phyloP scores from a whole-genome alignment of 1,140 invertebrate genomes.

The Sarcophaga bullata region DNA sequence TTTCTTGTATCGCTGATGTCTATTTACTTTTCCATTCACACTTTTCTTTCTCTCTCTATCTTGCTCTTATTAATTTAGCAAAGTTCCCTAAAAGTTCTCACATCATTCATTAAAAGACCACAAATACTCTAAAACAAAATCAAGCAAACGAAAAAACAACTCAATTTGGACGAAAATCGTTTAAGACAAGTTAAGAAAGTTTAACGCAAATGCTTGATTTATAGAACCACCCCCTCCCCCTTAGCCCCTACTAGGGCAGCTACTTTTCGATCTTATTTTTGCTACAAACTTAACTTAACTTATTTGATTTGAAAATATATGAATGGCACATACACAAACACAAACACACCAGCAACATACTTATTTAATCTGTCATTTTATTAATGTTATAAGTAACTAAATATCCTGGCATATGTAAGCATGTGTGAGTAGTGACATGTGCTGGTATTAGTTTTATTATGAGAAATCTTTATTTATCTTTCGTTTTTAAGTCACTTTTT shows the following conservation, averaged over 20 bases:
- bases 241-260: too few species aligned
- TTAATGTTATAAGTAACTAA: background rate
- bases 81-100: background rate
- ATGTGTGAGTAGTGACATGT: background rate
- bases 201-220: background rate
- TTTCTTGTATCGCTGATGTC: too few species aligned
- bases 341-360: background rate
- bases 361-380: constrained; percentile 34
- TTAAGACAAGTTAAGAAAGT: background rate
- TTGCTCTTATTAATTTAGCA: too few species aligned
- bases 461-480: background rate
- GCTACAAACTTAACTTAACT: too few species aligned
- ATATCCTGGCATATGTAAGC: background rate
- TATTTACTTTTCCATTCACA: too few species aligned
- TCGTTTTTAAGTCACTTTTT: constrained; percentile 7
- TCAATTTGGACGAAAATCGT: background rate
- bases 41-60: too few species aligned
- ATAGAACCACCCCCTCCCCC: too few species aligned
- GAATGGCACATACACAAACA: background rate
- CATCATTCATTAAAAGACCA: background rate
- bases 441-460: background rate
- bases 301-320: too few species aligned
- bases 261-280: too few species aligned
- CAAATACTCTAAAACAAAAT: background rate
- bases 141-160: background rate